phyloP scores from a whole-genome alignment of 2,888 invertebrate genomes.

The Pyrgus malvae region DNA sequence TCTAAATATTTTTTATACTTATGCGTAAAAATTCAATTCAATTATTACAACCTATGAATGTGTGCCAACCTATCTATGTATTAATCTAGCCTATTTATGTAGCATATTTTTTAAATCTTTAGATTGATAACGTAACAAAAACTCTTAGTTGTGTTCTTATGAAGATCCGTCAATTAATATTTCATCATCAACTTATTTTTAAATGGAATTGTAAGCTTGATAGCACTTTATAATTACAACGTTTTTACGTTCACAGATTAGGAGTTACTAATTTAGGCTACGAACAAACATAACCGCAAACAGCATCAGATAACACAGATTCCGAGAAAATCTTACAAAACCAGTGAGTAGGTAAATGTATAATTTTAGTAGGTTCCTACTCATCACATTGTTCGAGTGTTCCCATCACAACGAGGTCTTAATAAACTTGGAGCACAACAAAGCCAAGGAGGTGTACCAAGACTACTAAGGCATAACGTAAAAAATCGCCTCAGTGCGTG shows the following conservation, averaged over 20 bases:
- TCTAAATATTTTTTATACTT: no score
- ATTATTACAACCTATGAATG: no score
- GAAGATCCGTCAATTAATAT: no score
- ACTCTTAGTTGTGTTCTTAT: no score
- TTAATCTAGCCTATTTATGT: no score
- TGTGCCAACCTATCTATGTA: no score
- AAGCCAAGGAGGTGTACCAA: slow-evolving; percentile 68
- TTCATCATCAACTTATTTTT: no score
- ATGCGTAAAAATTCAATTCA: no score
- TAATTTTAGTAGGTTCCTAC: background rate
- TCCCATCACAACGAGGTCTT: slow-evolving; percentile 51
- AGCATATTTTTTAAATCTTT: no score
- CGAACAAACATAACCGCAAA: slow-evolving; percentile 38
- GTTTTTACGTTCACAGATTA: background rate
- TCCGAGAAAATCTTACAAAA: slow-evolving; percentile 62
- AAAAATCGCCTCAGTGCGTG: slow-evolving; percentile 64
- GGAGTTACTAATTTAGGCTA: background rate
- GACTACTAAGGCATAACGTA: slow-evolving; percentile 74
- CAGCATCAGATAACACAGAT: slow-evolving; percentile 57
- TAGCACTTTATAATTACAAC: no score
- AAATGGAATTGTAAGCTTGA: no score
- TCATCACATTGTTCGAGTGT: slow-evolving; percentile 61
- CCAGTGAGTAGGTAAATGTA: slow-evolving; percentile 40
- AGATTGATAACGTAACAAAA: no score
- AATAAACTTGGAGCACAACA: slow-evolving; percentile 69